Evolutionary conservation across 2,113 vertebrate species (phyloP).

Genomic region (Callaeas wilsoni): DNA sequence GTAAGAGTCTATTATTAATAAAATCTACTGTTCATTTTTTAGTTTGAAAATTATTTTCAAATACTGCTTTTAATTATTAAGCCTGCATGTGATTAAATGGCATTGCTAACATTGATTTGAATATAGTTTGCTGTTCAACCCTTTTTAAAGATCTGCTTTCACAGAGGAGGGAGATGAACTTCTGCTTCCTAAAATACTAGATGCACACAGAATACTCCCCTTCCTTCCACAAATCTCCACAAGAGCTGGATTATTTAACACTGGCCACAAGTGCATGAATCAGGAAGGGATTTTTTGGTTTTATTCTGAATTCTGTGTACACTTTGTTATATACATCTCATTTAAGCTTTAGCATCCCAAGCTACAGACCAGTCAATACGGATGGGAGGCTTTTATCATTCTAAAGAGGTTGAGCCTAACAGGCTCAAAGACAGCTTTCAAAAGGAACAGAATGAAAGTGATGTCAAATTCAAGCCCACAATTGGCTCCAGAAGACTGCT

Average conservation of each 20-base stretch:
- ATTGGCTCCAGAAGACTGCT: constrained; percentile 52
- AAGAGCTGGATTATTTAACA: background rate
- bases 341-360: constrained; percentile 16
- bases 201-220: background rate
- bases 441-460: constrained; percentile 70
- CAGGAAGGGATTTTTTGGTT: background rate
- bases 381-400: constrained; percentile 63
- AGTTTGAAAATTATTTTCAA: background rate
- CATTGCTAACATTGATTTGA: background rate
- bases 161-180: background rate
- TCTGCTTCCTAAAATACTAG: background rate
- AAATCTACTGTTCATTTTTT: background rate
- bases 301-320: background rate
- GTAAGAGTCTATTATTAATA: background rate
- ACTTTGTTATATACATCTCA: background rate
- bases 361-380: constrained; percentile 47
- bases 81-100: background rate
- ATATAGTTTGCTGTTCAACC: background rate
- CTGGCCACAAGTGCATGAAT: background rate
- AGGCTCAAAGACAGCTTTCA: constrained; percentile 68
- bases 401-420: constrained; percentile 43
- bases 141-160: background rate
- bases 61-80: background rate
- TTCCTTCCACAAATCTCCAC: background rate
- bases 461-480: constrained; percentile 67